phyloP scores from a whole-genome alignment of 1,140 invertebrate genomes.

The Pogonomyrmex barbatus region DNA sequence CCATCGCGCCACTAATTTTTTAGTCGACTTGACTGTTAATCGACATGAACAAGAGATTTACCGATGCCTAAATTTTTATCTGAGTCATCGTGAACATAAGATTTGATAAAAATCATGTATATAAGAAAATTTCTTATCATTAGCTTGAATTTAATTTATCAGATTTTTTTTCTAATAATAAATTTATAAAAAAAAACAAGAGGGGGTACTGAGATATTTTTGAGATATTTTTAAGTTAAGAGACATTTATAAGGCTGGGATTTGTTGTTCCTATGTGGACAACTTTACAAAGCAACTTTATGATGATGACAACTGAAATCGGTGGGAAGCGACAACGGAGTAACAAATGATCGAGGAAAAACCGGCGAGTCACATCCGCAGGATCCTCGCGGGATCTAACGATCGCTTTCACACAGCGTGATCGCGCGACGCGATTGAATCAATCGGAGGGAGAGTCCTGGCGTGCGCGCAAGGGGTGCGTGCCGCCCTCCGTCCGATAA shows the following conservation, averaged over 20 bases:
- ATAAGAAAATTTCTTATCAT: not conserved
- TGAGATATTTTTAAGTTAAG: not conserved
- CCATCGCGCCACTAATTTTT: conserved; percentile 43
- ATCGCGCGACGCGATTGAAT: conserved; percentile 67
- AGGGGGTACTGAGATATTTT: not conserved
- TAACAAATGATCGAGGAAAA: conserved; percentile 81
- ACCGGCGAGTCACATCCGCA: conserved; percentile 78
- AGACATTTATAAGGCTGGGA: not conserved
- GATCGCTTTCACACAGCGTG: conserved; percentile 75
- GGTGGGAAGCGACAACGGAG: conserved; percentile 52
- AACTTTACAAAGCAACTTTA: not conserved
- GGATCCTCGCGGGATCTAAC: conserved; percentile 51
- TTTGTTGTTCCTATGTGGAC: not conserved
- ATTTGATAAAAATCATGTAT: not conserved
- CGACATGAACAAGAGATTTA: conserved; percentile 12
- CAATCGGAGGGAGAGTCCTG: conserved; percentile 70
- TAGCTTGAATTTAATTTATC: not conserved
- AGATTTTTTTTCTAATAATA: not conserved
- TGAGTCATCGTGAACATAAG: not conserved
- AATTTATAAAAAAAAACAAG: not conserved
- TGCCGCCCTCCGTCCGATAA: conserved; percentile 70
- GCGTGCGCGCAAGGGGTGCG: conserved; percentile 74
- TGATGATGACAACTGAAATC: conserved; percentile 13
- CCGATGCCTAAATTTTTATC: not conserved
- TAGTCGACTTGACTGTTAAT: conserved; percentile 11